A percentile compares a stretch with the other conserved stretches of the same genome.
Evolutionary conservation across 2,113 vertebrate species (phyloP).

Genomic region (Pelusios castaneus): DNA sequence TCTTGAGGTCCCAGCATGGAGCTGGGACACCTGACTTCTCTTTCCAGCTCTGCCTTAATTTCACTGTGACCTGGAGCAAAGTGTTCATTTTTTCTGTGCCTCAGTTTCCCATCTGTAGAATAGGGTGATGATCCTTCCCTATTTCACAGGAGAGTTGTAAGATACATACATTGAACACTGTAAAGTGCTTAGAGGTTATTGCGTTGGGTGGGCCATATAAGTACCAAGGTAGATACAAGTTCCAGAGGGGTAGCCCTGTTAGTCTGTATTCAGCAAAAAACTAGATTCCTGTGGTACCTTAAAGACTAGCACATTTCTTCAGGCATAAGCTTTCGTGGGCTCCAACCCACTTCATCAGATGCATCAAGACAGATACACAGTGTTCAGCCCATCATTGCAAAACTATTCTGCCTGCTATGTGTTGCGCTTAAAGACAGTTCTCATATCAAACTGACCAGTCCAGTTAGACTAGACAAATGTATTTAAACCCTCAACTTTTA

Average conservation of each 20-base stretch:
- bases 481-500: not conserved
- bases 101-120: not conserved
- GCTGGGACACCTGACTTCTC: not conserved
- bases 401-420: not conserved
- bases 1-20: not conserved
- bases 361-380: fast-evolving
- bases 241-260: too few relatives aligned
- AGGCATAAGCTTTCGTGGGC: too few relatives aligned
- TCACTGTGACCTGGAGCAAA: not conserved
- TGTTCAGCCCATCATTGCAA: not conserved
- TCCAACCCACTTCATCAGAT: too few relatives aligned
- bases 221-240: not conserved
- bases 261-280: too few relatives aligned
- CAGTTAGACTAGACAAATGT: not conserved
- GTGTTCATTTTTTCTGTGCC: not conserved
- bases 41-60: not conserved
- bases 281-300: too few relatives aligned
- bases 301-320: too few relatives aligned
- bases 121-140: not conserved
- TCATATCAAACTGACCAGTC: not conserved
- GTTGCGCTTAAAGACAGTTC: not conserved
- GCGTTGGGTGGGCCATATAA: not conserved
- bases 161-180: not conserved
- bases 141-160: not conserved
- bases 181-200: not conserved